A percentile compares a stretch with the other conserved stretches of the same genome.
Evolutionary conservation across 2,888 invertebrate species (phyloP).

Genomic region (Brachylomia viminalis): DNA sequence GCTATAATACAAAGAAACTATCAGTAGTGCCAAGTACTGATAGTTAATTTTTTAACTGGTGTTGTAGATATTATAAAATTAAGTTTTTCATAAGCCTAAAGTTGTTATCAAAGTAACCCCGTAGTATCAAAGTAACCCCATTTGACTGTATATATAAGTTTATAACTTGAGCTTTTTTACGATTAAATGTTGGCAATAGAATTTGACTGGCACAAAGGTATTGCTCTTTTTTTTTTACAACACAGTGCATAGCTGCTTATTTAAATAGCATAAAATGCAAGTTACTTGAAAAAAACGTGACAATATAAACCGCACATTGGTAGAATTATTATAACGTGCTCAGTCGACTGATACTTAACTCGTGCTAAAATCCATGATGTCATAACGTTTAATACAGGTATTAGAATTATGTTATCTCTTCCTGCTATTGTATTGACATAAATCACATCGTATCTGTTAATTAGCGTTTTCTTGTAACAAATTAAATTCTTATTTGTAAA

Average conservation of each 20-base stretch:
- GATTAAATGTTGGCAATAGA: neutral
- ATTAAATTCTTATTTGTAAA: constrained; percentile 13
- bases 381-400: constrained; percentile 20
- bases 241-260: neutral
- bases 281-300: neutral
- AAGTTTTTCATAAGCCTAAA: too few species aligned
- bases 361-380: constrained; percentile 30
- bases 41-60: too few species aligned
- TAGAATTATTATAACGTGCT: neutral
- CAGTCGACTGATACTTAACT: too few species aligned
- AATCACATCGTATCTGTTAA: constrained; percentile 31
- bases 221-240: neutral
- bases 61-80: too few species aligned
- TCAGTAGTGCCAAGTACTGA: too few species aligned
- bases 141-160: too few species aligned
- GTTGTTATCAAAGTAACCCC: too few species aligned
- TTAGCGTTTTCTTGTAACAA: constrained; percentile 25
- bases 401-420: constrained; percentile 54
- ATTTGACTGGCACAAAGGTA: neutral
- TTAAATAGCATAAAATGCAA: neutral
- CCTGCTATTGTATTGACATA: constrained; percentile 42
- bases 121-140: too few species aligned
- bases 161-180: neutral
- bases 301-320: neutral
- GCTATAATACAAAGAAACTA: too few species aligned